Base-by-base conservation (phyloP, 2,113 vertebrate genomes). In the Lamprologus tigripictilis region DNA sequence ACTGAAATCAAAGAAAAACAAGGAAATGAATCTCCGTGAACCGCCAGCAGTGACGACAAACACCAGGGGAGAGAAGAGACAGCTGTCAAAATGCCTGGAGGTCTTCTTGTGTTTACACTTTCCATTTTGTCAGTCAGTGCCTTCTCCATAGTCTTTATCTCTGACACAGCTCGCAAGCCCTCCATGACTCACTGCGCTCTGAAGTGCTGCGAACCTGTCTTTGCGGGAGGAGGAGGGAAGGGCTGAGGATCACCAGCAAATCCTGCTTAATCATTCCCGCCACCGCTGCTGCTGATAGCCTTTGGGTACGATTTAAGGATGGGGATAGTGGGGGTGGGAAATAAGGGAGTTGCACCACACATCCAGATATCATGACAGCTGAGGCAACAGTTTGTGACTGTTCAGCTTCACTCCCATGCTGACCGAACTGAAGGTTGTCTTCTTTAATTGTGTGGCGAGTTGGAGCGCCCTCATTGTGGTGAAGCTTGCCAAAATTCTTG, bases 201-300 rank as follows among this genome's bases (percentile, higher is more conserved):
- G 82, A 63, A 92, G 89, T 80, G 81, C 80, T 73, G 57, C 8
- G 3, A 87, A 93, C 90, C 85, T 84, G 68, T 53, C 83, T 92
- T 78, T 78, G 82, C 13, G 23, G 54, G 19, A 47, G 47, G 83
- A 57, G 76, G 54, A 80, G 82, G 78, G 81, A 45, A 78, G 71
- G 71, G 82, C 45, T 78, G 33, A 86, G 91, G 89, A 86, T 86
- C 40, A 17, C 83, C 85, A 53, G 89, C 57, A 92, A 94, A 91
- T 94, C 93, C 93, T 85, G 89, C 91, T 85, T 93, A 91, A 95
- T 94, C 91, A 91, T 91, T 83, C 81, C 88, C 28, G n/a, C 81
- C 71, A 76, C 80, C 28, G 14, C 17, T 13, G 16, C 71, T 2
- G 80, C 76, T 19, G 53, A 86, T 86, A 90, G 90, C 90, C 90